Conservation (phyloP, 2,113 vertebrate genomes). For the Pseudolaguvia tuberculata region DNA sequence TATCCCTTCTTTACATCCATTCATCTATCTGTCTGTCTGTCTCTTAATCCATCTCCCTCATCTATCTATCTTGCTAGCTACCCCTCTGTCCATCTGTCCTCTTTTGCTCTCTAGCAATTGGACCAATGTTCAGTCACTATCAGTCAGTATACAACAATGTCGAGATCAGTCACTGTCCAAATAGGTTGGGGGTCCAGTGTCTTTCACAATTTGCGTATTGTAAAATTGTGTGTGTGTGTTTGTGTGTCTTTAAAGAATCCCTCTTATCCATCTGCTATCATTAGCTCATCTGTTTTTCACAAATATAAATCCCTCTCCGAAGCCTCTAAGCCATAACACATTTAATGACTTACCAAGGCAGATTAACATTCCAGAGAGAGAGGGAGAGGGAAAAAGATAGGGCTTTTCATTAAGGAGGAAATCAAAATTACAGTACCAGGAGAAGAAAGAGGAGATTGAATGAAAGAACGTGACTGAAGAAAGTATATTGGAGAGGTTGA, state of each 20-base stretch:
- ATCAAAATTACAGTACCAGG: constrained; percentile 10
- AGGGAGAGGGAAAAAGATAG: constrained; percentile 19
- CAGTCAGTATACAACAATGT: background rate
- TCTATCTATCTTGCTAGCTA: too few species aligned
- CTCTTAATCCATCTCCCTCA: too few species aligned
- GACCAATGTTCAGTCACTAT: background rate
- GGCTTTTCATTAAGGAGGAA: constrained; percentile 12
- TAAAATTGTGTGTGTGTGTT: background rate
- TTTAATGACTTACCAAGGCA: constrained; percentile 37
- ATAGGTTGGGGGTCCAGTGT: background rate
- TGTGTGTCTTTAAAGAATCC: background rate
- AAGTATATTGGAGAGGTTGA: constrained; percentile 5
- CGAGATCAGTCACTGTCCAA: background rate
- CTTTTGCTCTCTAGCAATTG: background rate
- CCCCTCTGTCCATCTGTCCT: too few species aligned
- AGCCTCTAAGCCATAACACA: constrained; percentile 42
- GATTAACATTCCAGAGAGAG: constrained; percentile 40
- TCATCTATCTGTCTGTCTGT: too few species aligned
- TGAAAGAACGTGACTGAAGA: background rate
- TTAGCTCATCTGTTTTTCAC: constrained; percentile 44
- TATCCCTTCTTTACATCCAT: too few species aligned
- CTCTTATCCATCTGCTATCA: constrained; percentile 15
- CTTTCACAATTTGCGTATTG: background rate
- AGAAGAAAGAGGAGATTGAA: constrained; percentile 10
- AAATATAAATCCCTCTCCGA: constrained; percentile 29